phyloP scores from a whole-genome alignment of 1,140 invertebrate genomes.

The Psix sp. region DNA sequence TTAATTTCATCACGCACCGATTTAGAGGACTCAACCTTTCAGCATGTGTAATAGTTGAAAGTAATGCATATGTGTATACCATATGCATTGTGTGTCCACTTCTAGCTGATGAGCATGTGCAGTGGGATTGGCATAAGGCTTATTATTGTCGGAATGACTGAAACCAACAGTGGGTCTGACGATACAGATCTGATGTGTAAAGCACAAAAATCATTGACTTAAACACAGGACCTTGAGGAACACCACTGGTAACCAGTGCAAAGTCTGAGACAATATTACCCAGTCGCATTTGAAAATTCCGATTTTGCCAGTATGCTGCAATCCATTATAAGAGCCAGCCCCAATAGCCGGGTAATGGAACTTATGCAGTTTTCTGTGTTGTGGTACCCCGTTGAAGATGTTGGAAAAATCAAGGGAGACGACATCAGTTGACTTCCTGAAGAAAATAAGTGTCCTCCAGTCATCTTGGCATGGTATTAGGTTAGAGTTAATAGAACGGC shows the following conservation, averaged over 20 bases:
- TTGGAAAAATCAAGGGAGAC: slow-evolving; percentile 4
- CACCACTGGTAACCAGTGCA: background rate
- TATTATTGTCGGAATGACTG: background rate
- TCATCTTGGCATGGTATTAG: background rate
- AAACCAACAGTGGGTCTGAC: background rate
- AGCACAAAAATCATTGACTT: background rate
- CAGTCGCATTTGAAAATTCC: background rate
- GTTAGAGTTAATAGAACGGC: background rate
- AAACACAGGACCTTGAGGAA: background rate
- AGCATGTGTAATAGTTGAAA: too few species aligned
- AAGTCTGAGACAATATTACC: background rate
- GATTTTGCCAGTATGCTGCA: background rate
- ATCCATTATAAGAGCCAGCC: slow-evolving; percentile 2
- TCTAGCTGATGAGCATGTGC: background rate
- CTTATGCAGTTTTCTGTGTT: background rate
- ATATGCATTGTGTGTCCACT: too few species aligned
- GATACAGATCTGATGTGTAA: background rate
- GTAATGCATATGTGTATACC: too few species aligned
- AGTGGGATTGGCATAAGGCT: background rate
- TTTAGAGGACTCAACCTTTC: too few species aligned
- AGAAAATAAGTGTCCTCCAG: background rate
- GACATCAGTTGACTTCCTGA: background rate
- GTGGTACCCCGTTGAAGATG: slow-evolving; percentile 4
- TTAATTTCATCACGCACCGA: too few species aligned
- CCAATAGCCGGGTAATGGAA: background rate